These are phyloP conservation scores for Bombus soroeensis DNA, from an alignment of 1,140 invertebrate genomes.

Conservation along the genomic window DNA sequence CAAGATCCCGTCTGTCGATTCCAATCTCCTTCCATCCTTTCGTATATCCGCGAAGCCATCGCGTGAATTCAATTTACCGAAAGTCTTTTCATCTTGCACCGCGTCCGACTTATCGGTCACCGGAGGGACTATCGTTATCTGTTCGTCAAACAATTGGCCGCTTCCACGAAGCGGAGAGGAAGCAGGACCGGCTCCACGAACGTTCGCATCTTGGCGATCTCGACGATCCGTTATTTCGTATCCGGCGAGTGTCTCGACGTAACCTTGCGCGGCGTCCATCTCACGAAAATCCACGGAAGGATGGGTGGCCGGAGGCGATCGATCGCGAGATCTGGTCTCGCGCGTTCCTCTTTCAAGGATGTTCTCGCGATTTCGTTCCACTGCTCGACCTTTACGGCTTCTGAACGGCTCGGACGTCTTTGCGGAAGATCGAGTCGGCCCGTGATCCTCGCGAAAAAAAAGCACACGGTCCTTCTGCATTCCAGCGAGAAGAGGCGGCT, in stretches of 20 bases:
- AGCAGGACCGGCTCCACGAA: neutral
- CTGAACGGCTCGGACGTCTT: constrained; percentile 24
- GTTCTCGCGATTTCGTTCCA: constrained; percentile 33
- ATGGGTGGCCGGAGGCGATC: constrained; percentile 19
- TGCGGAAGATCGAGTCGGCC: constrained; percentile 40
- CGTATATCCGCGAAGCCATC: neutral
- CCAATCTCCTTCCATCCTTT: neutral
- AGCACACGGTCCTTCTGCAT: neutral
- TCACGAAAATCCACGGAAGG: constrained; percentile 29
- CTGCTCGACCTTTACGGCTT: constrained; percentile 35
- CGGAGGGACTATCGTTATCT: neutral
- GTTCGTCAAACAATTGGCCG: neutral
- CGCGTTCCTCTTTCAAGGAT: constrained; percentile 12
- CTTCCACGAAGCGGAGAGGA: constrained; percentile 7
- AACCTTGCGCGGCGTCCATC: neutral
- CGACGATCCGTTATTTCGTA: neutral
- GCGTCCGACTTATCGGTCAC: neutral
- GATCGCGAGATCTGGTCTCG: constrained; percentile 27
- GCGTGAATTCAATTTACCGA: neutral
- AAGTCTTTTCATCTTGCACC: neutral
- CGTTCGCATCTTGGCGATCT: neutral
- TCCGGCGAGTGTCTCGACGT: neutral
- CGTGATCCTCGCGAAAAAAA: constrained; percentile 49
- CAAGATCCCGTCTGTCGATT: neutral
- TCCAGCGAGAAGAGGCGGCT: constrained; percentile 8